phyloP scores from a whole-genome alignment of 92 coral and sea anemone genomes.

The Metridium senile region DNA sequence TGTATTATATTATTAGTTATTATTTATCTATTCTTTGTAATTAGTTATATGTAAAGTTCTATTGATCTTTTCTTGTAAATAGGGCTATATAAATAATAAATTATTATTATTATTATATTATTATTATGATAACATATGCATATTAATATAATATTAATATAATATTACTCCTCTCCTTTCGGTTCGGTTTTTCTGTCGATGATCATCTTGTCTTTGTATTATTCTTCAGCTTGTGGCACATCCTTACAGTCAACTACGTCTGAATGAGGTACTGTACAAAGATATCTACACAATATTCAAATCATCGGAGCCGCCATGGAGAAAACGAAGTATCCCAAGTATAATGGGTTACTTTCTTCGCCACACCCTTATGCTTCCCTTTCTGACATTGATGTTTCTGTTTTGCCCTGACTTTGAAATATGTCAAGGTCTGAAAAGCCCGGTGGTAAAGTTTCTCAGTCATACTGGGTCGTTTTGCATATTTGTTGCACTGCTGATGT shows the following conservation, averaged over 20 bases:
- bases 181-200: too few relatives aligned
- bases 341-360: slow-evolving; percentile 27
- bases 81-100: too few relatives aligned
- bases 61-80: too few relatives aligned
- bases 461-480: slow-evolving; percentile 59
- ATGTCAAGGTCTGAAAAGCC: slow-evolving; percentile 39
- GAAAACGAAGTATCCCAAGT: slow-evolving; percentile 32
- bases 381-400: slow-evolving; percentile 36
- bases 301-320: slow-evolving; percentile 21
- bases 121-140: too few relatives aligned
- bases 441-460: slow-evolving; percentile 55
- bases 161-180: too few relatives aligned
- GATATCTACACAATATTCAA: slow-evolving; percentile 36
- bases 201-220: too few relatives aligned
- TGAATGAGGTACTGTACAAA: slow-evolving; percentile 51
- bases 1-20: too few relatives aligned
- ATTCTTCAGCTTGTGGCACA: slow-evolving; percentile 55
- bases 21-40: too few relatives aligned
- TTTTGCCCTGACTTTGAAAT: slow-evolving; percentile 42
- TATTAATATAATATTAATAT: too few relatives aligned
- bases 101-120: too few relatives aligned
- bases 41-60: too few relatives aligned
- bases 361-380: slow-evolving; percentile 61
- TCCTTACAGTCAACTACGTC: slow-evolving; percentile 61
- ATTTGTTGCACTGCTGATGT: slow-evolving; percentile 41